A percentile compares a stretch with the other conserved stretches of the same genome.
Evolutionary conservation across 2,888 invertebrate species (phyloP).

Genomic region (Isoperla grammatica): DNA sequence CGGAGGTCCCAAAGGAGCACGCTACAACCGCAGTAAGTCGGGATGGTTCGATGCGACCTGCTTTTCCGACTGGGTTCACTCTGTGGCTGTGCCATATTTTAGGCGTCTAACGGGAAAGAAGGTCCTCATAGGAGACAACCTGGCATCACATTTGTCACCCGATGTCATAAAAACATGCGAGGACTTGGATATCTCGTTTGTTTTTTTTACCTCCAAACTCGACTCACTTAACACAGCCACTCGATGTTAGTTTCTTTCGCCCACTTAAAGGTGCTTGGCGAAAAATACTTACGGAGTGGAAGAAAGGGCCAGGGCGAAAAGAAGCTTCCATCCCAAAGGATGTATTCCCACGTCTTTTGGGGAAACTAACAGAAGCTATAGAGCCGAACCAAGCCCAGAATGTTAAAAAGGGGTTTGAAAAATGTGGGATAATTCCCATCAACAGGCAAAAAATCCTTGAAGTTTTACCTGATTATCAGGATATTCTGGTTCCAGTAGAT

Average conservation of each 20-base stretch:
- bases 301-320: constrained; percentile 22
- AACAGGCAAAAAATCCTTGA: too few species aligned
- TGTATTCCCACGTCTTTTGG: background rate
- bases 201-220: constrained; percentile 35
- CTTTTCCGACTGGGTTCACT: constrained; percentile 2
- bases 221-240: constrained; percentile 35
- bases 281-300: constrained; percentile 24
- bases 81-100: constrained; percentile 33
- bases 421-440: background rate
- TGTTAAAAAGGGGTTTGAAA: background rate
- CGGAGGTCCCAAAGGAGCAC: constrained; percentile 21
- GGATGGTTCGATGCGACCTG: background rate
- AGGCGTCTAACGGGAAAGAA: constrained; percentile 33
- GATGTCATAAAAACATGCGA: constrained; percentile 35
- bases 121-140: constrained; percentile 41
- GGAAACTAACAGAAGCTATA: background rate
- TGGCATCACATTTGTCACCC: constrained; percentile 36
- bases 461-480: too few species aligned
- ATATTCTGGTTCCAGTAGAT: too few species aligned
- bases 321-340: constrained; percentile 18
- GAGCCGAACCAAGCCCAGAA: background rate
- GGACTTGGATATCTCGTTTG: constrained; percentile 37
- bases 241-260: constrained; percentile 29
- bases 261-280: constrained; percentile 30
- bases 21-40: background rate